Evolutionary conservation across 2,797 vertebrate species (phyloP).

Genomic region (Emys orbicularis): DNA sequence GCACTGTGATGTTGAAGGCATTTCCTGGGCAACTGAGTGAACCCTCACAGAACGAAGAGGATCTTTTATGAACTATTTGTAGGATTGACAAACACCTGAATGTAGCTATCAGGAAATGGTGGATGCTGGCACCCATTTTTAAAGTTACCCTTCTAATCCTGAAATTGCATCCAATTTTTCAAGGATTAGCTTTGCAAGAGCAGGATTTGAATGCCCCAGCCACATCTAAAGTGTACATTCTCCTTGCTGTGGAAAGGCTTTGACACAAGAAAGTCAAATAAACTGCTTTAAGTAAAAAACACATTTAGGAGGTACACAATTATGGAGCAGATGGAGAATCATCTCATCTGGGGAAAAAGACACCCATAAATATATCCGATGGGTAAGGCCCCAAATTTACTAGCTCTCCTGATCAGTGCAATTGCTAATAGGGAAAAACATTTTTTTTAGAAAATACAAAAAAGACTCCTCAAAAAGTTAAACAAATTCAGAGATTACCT

Average conservation of each 20-base stretch:
- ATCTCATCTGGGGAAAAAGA: slow-evolving; percentile 5
- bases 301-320: not conserved
- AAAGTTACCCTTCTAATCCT: slow-evolving; percentile 46
- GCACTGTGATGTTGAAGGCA: slow-evolving; percentile 27
- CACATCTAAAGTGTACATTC: slow-evolving; percentile 12
- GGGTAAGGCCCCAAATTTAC: not conserved
- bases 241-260: slow-evolving; percentile 43
- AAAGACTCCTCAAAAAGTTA: not conserved
- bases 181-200: slow-evolving; percentile 55
- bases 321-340: slow-evolving; percentile 7
- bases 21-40: slow-evolving; percentile 19
- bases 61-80: slow-evolving; percentile 44
- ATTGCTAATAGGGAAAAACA: not conserved
- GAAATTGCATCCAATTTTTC: slow-evolving; percentile 45
- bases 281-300: slow-evolving; percentile 13
- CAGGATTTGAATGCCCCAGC: slow-evolving; percentile 21
- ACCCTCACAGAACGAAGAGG: slow-evolving; percentile 2
- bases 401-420: not conserved
- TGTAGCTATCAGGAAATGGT: slow-evolving; percentile 59
- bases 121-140: slow-evolving; percentile 31
- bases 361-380: not conserved
- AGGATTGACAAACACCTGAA: slow-evolving; percentile 35
- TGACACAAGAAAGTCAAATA: slow-evolving; percentile 17
- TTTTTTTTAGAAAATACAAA: not conserved
- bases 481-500: not conserved